Conservation (phyloP, 2,113 vertebrate species). For the Pagrus major region DNA sequence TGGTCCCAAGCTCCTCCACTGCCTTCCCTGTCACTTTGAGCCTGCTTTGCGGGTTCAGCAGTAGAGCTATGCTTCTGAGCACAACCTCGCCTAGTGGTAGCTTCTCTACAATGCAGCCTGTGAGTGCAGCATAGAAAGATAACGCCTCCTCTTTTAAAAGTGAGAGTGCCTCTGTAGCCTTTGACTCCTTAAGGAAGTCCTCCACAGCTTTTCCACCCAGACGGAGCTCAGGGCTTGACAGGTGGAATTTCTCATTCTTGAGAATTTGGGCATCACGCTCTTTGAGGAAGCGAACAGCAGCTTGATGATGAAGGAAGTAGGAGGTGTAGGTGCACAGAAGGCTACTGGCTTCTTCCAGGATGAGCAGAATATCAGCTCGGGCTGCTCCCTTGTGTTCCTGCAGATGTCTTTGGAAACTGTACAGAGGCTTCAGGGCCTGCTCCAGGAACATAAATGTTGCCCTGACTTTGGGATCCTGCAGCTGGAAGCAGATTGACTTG, state of each 20-base stretch:
- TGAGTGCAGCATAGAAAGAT: slow-evolving; percentile 77
- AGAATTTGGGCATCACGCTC: slow-evolving; percentile 71
- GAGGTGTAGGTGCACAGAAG: slow-evolving; percentile 76
- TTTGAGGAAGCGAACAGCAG: slow-evolving; percentile 70
- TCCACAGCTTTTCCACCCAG: slow-evolving; percentile 67
- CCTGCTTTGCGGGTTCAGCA: slow-evolving; percentile 74
- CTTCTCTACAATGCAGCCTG: slow-evolving; percentile 59
- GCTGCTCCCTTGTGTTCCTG: slow-evolving; percentile 51
- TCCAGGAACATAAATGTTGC: slow-evolving; percentile 79
- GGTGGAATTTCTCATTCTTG: slow-evolving; percentile 59
- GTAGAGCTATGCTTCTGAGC: slow-evolving; percentile 69
- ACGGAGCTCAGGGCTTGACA: slow-evolving; percentile 58
- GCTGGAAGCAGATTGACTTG: slow-evolving; percentile 69
- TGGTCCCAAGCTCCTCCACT: slow-evolving; percentile 70
- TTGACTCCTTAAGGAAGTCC: slow-evolving; percentile 63
- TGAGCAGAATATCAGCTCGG: slow-evolving; percentile 61
- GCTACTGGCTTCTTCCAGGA: slow-evolving; percentile 75
- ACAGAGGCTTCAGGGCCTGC: slow-evolving; percentile 77
- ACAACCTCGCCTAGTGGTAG: slow-evolving; percentile 70
- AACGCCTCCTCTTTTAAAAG: slow-evolving; percentile 61
- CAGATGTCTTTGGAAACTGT: slow-evolving; percentile 68
- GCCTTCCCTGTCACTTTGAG: slow-evolving; percentile 56
- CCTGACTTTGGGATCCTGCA: slow-evolving; percentile 78
- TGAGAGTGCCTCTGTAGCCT: slow-evolving; percentile 35
- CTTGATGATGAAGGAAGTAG: slow-evolving; percentile 78